Percentiles rank a stretch among this genome's conserved stretches.
These are phyloP conservation scores for Ctenodactylus gundi DNA, from an alignment of 2,113 vertebrate species.

Conservation along the genomic window DNA sequence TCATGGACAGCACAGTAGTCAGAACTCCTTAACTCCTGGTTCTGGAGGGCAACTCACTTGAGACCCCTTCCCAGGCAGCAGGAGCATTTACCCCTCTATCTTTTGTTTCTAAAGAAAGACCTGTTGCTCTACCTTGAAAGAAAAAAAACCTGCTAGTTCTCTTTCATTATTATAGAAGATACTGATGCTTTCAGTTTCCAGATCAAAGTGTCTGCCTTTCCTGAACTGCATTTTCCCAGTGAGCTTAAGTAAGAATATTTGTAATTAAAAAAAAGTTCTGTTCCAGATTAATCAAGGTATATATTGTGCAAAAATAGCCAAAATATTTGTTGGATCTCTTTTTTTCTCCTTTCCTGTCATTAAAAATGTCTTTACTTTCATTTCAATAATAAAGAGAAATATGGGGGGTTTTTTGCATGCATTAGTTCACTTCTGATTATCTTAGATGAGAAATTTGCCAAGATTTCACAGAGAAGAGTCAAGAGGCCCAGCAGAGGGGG, in stretches of 20 bases:
- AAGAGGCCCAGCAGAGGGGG: not conserved
- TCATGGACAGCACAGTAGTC: not conserved
- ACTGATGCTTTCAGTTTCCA: not conserved
- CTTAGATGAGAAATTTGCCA: not conserved
- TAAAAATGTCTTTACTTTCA: not conserved
- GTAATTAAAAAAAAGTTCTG: not conserved
- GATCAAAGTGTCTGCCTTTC: not conserved
- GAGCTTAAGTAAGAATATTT: not conserved
- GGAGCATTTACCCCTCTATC: too few species aligned
- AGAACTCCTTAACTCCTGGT: not conserved
- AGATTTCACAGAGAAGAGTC: not conserved
- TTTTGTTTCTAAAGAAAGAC: too few species aligned
- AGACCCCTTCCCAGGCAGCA: too few species aligned
- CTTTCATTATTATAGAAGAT: not conserved
- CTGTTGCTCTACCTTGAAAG: too few species aligned
- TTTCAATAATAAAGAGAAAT: conserved; percentile 27
- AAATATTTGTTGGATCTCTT: not conserved
- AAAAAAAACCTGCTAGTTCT: too few species aligned
- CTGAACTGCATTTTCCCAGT: not conserved
- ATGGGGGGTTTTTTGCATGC: not conserved
- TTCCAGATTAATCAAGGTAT: not conserved
- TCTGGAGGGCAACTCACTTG: too few species aligned
- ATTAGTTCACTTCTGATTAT: not conserved
- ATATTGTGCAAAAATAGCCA: not conserved
- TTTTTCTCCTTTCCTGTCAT: not conserved